Percentiles rank a stretch among this genome's conserved stretches.
Conservation (phyloP, 2,797 vertebrate genomes). For the Anguilla marmorata region DNA sequence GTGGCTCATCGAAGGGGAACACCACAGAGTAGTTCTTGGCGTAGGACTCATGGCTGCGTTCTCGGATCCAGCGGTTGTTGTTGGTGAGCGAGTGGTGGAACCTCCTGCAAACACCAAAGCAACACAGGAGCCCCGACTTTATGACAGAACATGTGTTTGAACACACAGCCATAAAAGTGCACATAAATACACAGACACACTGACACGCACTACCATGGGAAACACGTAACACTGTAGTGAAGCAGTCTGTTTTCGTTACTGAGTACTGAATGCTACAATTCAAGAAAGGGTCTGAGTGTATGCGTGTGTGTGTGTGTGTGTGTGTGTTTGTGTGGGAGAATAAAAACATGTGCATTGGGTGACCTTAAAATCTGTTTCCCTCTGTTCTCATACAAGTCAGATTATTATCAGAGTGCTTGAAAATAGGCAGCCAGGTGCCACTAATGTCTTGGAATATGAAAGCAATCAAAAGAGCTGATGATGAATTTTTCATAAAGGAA, state of each 20-base stretch:
- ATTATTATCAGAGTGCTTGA: not conserved
- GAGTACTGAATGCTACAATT: not conserved
- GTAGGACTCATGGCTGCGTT: slow-evolving; percentile 94
- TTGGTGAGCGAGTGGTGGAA: slow-evolving; percentile 84
- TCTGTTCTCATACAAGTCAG: not conserved
- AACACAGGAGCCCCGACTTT: not conserved
- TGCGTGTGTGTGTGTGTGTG: not conserved
- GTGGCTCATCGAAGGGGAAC: slow-evolving; percentile 90
- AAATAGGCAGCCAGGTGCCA: not conserved
- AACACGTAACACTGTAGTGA: not conserved
- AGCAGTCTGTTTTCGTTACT: not conserved
- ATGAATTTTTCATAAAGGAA: slow-evolving; percentile 25
- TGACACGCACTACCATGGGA: not conserved
- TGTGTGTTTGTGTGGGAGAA: not conserved
- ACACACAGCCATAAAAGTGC: not conserved
- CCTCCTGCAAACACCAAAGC: slow-evolving; percentile 59
- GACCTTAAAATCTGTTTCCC: not conserved
- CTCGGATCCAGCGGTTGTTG: slow-evolving; percentile 85
- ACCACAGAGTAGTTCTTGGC: slow-evolving; percentile 94
- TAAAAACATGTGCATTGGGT: not conserved
- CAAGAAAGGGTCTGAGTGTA: not conserved
- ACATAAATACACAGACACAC: not conserved
- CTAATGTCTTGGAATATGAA: not conserved
- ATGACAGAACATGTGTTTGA: not conserved
- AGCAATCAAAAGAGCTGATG: not conserved